Percentiles rank a stretch among this genome's conserved stretches.
Evolutionary conservation across 1,140 invertebrate species (phyloP).

Genomic region (Sinella curviseta): DNA sequence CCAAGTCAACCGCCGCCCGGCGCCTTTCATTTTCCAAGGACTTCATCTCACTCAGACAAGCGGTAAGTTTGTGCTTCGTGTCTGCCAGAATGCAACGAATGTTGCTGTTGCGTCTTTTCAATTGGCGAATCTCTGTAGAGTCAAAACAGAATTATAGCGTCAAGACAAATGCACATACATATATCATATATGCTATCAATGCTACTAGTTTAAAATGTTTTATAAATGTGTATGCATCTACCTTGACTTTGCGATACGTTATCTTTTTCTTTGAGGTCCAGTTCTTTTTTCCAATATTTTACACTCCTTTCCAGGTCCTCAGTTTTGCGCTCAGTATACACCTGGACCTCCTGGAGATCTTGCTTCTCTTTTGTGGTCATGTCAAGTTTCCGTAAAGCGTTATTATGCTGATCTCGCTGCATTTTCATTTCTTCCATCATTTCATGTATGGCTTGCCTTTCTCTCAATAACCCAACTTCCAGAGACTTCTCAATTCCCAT

Average conservation of each 20-base stretch:
- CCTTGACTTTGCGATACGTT: neutral
- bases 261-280: constrained; percentile 30
- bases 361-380: constrained; percentile 12
- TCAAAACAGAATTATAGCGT: neutral
- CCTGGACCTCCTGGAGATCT: neutral
- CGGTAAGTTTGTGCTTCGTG: constrained; percentile 15
- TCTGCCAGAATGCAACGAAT: constrained; percentile 35
- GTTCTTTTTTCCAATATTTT: constrained; percentile 42
- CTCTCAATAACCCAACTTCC: constrained; percentile 26
- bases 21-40: constrained; percentile 5
- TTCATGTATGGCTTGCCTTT: constrained; percentile 27
- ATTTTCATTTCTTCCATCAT: constrained; percentile 27
- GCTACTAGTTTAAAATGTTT: no score
- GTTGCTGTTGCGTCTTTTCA: constrained; percentile 33
- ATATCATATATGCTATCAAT: no score
- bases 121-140: neutral
- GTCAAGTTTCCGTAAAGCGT: constrained; percentile 2
- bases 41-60: constrained; percentile 27
- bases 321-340: neutral
- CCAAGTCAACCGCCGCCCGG: constrained; percentile 29
- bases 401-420: constrained; percentile 15
- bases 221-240: neutral
- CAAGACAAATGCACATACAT: no score
- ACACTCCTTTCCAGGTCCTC: constrained; percentile 35
- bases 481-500: constrained; percentile 17